phyloP scores from a whole-genome alignment of 2,113 vertebrate species.

The Typhlomys cinereus region DNA sequence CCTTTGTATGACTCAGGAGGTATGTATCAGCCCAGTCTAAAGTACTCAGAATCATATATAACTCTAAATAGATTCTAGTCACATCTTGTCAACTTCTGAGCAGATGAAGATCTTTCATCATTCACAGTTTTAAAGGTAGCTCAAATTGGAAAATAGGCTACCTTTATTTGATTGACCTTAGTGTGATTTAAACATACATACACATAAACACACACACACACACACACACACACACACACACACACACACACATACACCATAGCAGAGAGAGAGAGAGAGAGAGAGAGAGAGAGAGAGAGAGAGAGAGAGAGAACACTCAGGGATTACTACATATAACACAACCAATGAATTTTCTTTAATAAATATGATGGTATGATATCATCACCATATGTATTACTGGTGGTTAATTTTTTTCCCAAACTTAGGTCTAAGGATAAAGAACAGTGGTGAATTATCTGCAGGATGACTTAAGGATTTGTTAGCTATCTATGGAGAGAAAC shows the following conservation, averaged over 20 bases:
- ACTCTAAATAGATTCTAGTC: background rate
- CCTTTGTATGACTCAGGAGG: background rate
- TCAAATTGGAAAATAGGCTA: background rate
- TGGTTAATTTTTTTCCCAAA: background rate
- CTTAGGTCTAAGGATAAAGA: background rate
- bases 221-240: too few relatives aligned
- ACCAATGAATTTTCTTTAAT: background rate
- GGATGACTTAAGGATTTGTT: background rate
- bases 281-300: too few relatives aligned
- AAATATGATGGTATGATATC: background rate
- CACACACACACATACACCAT: too few relatives aligned
- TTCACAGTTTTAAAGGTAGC: background rate
- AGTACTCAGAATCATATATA: background rate
- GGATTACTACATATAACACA: background rate
- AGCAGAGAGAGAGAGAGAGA: too few relatives aligned
- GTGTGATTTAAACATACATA: background rate
- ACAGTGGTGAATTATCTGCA: background rate
- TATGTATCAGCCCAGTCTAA: background rate
- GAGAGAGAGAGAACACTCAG: background rate
- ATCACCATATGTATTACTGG: background rate
- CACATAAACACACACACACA: too few relatives aligned
- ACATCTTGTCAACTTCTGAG: background rate
- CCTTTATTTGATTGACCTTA: background rate
- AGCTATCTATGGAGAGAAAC: background rate
- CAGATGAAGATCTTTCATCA: background rate